These are phyloP conservation scores for Netelia inedita DNA, from an alignment of 2,888 invertebrate species.

Conservation along the genomic window DNA sequence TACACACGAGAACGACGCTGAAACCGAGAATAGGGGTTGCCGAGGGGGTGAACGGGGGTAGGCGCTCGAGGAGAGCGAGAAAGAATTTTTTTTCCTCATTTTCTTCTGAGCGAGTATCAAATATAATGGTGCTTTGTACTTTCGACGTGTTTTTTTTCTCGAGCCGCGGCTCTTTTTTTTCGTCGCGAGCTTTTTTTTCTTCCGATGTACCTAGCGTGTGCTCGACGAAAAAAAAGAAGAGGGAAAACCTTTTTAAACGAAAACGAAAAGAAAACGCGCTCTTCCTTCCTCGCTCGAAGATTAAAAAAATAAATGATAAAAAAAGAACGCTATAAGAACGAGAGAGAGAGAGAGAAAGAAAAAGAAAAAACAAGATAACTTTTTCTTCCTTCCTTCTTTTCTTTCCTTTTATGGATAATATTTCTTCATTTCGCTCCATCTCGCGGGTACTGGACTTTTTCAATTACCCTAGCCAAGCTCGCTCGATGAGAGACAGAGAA, in stretches of 20 bases:
- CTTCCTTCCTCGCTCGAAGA: neutral
- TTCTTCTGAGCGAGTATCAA: neutral
- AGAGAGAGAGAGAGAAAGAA: neutral
- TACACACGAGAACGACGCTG: conserved; percentile 14
- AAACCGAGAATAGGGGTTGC: neutral
- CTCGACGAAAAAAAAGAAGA: neutral
- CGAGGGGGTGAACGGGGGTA: no score
- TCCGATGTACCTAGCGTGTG: no score
- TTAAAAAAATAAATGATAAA: neutral
- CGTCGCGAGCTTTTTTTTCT: no score
- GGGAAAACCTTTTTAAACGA: neutral
- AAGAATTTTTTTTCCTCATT: neutral
- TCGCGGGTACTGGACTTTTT: conserved; percentile 21
- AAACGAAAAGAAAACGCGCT: neutral
- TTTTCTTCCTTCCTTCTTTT: neutral
- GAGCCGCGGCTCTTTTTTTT: no score
- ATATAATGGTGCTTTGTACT: no score
- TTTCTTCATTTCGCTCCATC: conserved; percentile 41
- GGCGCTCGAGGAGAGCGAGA: neutral
- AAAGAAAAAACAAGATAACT: neutral
- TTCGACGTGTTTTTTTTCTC: no score
- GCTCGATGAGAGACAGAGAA: conserved; percentile 14
- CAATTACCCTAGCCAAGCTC: conserved; percentile 42
- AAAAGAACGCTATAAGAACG: neutral
- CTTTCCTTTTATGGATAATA: conserved; percentile 1